Base-by-base conservation (phyloP, 2,888 invertebrate genomes). In the Corbicula japonica region DNA sequence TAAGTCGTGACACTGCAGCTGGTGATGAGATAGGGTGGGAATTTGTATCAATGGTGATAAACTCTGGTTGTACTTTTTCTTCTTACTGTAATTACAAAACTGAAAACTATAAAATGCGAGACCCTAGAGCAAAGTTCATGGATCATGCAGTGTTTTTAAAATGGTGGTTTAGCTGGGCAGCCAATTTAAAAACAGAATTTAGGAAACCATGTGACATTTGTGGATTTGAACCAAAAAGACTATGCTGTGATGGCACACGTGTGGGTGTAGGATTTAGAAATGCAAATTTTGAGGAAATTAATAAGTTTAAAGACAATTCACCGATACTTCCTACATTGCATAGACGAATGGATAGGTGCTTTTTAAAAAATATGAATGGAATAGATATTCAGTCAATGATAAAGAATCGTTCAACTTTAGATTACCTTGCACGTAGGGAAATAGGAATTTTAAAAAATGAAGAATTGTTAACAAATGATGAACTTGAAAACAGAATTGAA, bases 121-220 rank as follows among this genome's bases (percentile, higher is more conserved):
- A 65, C 21, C 48, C 35, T 12, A 34, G 12, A 48, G 35, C 48
- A 10, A 48, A 34, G 23, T 72, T 72, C 44, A 72, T 72, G 54
- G 72, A 72, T 46, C 32, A 34, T 8, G 28, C 32, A 44, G 72
- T 72, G 5, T 72, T 72, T 48, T 30, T 52, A 32, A 72, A 63
- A n/a, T 72, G 72, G 73, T 73, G 65, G 73, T 73, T 73, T 38
- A 65, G 65, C 60, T 73, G 73, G 73, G 73, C 73, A 18, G 46
- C 58, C 26, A 65, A 65, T 34, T 65, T 73, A 66, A 65, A 58
- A 44, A 54, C 52, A 21, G 54, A 54, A 44, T 62, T 63, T 21
- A 41, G 52, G 21, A 63, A 46, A 32, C 66, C 68, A 35, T 66
- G 66, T 52, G 32, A 56, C n/a, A 18, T 68, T 23, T 66, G 66